phyloP scores from a whole-genome alignment of 2,113 vertebrate genomes.

The Isurus oxyrinchus region DNA sequence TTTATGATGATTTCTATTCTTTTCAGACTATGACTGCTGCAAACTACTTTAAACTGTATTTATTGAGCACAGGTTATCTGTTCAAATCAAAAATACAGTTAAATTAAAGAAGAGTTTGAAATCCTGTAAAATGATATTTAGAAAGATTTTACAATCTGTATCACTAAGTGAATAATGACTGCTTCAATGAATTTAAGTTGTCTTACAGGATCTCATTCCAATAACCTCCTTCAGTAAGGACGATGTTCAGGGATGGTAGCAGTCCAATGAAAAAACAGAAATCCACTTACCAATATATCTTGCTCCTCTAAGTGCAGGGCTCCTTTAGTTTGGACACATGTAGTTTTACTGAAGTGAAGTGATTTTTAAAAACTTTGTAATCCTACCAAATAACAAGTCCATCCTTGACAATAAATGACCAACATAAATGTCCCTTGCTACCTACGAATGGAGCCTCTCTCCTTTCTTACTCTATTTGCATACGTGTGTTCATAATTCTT shows the following conservation, averaged over 20 bases:
- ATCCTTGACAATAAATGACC: no score
- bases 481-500: neutral
- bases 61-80: neutral
- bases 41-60: neutral
- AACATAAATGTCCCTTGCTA: no score
- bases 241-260: neutral
- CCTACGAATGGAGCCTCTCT: neutral
- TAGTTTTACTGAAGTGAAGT: neutral
- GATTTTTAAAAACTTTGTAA: neutral
- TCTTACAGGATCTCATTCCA: neutral
- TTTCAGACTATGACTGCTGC: neutral
- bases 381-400: neutral
- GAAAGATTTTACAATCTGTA: neutral
- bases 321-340: neutral
- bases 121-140: neutral
- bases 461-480: neutral
- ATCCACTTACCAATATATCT: neutral
- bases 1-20: neutral
- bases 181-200: neutral
- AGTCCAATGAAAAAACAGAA: neutral
- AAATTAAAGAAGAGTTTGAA: neutral
- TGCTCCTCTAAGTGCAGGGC: neutral
- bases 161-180: neutral
- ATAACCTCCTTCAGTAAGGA: neutral
- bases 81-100: neutral